Evolutionary conservation across 2,888 invertebrate genomes (phyloP), one percentile per base, ranked within the genome.

Genomic region (Pollenia angustigena): DNA sequence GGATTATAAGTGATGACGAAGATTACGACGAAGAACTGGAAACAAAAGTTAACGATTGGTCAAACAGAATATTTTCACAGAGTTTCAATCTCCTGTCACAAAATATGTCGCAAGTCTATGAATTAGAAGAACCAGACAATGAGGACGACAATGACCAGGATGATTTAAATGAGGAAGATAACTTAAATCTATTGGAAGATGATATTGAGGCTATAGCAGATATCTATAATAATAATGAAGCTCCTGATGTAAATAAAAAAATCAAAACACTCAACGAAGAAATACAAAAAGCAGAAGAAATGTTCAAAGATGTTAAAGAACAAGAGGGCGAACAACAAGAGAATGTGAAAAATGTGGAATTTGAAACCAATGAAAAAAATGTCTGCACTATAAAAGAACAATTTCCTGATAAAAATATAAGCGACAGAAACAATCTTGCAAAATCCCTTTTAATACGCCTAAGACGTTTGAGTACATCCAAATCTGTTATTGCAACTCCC

Each of bases 11-110:
- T 58, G 90, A 91, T 16, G 91, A 92, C 9, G 91, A 91, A 72
- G 90, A 90, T 23, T 89, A 87, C 0, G 92, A 92, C 64, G 89
- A 91, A 12, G 91, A 89, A 11, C 79, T 92, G 0, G 89, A 90
- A 32, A 87, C 85, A 11, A 91, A 91, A 88, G 91, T 92, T 0
- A 88, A 90, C 2, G 89, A 88, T 71, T 92, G 92, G 92, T 90
- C 92, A 6, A 85, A 87, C 0, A 92, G 90, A 79, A 81, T 92
- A 48, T 89, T 90, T 14, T 91, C 91, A 8, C 91, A 92, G 18
- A 91, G 88, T 52, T 66, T 89, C 9, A 80, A 79, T 10, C 58
- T 32, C 10, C 11, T 75, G 9, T 87, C 89, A 32, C 81, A 82
- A 66, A 89, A 86, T 64, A 85, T 90, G 86, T 92, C 93, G 0